These are phyloP conservation scores for Erebia aethiops DNA, from an alignment of 2,888 invertebrate genomes.

Conservation along the genomic window DNA sequence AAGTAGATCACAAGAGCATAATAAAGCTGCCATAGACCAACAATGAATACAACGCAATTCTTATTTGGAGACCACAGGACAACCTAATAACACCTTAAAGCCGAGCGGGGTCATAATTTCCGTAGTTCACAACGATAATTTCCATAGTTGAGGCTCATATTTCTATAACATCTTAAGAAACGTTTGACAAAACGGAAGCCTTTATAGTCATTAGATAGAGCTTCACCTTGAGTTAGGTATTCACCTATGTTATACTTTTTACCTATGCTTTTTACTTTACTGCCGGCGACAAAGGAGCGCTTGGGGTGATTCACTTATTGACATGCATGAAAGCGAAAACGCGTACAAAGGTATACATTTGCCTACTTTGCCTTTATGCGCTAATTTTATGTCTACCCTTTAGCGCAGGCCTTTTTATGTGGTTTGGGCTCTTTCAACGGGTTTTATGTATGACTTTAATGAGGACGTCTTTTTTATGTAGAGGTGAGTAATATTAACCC, in stretches of 20 bases:
- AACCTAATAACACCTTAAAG: no score
- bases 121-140: no score
- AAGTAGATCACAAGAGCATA: no score
- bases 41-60: no score
- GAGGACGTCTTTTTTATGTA: constrained; percentile 21
- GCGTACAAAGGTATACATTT: constrained; percentile 30
- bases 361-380: constrained; percentile 28
- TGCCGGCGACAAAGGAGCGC: constrained; percentile 2
- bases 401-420: constrained; percentile 28
- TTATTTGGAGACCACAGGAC: no score
- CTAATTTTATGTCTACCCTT: constrained; percentile 34
- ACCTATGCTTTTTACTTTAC: constrained; percentile 6
- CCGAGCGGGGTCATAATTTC: no score
- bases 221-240: neutral
- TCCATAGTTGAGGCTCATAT: neutral
- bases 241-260: neutral
- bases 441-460: constrained; percentile 28
- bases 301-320: constrained; percentile 25
- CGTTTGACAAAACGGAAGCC: neutral
- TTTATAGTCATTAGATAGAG: neutral
- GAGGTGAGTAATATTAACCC: constrained; percentile 19
- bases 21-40: no score
- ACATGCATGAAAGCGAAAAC: constrained; percentile 23
- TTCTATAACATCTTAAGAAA: no score
- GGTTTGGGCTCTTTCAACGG: constrained; percentile 27